Percentiles rank a stretch among this genome's conserved stretches.
These are phyloP conservation scores for Moxostoma hubbsi DNA, from an alignment of 2,797 vertebrate genomes.

Conservation along the genomic window DNA sequence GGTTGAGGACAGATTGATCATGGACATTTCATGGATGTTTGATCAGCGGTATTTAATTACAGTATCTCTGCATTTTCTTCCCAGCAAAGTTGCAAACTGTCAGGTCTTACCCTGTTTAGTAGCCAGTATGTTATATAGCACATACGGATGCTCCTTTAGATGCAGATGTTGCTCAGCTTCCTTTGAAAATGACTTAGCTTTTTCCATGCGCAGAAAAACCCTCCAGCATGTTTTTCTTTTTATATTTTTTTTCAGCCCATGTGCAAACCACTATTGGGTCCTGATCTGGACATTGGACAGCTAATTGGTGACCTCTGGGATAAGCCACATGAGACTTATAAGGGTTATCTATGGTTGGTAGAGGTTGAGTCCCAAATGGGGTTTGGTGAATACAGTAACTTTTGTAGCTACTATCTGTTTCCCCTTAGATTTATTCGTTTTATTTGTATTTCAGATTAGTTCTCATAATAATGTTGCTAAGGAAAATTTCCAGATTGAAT, in stretches of 20 bases:
- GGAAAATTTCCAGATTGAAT: conserved; percentile 67
- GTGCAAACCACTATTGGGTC: conserved; percentile 8
- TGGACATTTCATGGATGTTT: not conserved
- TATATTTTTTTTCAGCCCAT: not conserved
- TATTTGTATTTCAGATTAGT: conserved; percentile 70
- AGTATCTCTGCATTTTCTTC: not conserved
- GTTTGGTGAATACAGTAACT: conserved; percentile 51
- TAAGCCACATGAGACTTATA: conserved; percentile 18
- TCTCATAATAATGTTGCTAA: conserved; percentile 68
- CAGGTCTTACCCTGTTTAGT: not conserved
- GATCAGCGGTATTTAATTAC: not conserved
- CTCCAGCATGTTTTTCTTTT: no score
- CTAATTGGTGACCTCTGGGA: conserved; percentile 27
- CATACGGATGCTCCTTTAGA: not conserved
- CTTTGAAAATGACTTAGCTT: not conserved
- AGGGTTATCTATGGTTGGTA: conserved; percentile 1
- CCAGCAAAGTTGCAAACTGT: not conserved
- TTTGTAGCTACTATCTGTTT: conserved; percentile 61
- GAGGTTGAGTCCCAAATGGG: conserved; percentile 21
- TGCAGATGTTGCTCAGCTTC: not conserved
- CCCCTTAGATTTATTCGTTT: conserved; percentile 60
- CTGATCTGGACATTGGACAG: not conserved
- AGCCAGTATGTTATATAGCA: not conserved
- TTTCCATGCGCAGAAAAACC: not conserved
- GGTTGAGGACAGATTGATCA: not conserved